Conservation (phyloP, 2,888 invertebrate genomes). For the Metopia argyrocephala region DNA sequence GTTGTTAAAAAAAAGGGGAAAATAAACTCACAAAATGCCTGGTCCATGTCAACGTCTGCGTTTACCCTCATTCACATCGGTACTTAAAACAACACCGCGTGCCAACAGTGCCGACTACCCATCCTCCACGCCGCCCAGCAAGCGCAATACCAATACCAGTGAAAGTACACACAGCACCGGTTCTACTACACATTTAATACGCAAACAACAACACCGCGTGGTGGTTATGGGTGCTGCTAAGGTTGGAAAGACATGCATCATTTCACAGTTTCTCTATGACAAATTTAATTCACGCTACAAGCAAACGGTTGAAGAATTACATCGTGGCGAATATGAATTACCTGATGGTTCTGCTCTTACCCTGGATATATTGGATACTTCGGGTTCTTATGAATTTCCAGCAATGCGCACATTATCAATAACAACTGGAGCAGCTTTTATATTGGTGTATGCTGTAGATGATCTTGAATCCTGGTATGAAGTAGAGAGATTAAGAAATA, state of each 20-base stretch:
- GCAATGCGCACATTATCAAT: conserved; percentile 87
- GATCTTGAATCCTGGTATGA: conserved; percentile 81
- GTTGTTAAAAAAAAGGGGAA: too few species aligned
- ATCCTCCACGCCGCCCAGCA: conserved; percentile 33
- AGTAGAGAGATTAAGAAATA: conserved; percentile 79
- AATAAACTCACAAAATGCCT: conserved; percentile 58
- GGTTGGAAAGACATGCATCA: conserved; percentile 83
- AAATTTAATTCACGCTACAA: conserved; percentile 81
- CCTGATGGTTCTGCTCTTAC: conserved; percentile 80
- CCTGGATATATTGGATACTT: conserved; percentile 86
- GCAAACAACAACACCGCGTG: conserved; percentile 75
- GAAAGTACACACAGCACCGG: neutral
- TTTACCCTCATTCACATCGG: conserved; percentile 71
- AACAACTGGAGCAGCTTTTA: conserved; percentile 86
- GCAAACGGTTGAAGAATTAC: conserved; percentile 83
- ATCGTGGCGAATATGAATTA: conserved; percentile 79
- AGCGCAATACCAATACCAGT: conserved; percentile 14
- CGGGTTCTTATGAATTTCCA: conserved; percentile 84
- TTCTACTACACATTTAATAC: conserved; percentile 59
- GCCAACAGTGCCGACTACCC: conserved; percentile 63
- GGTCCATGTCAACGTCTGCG: conserved; percentile 71
- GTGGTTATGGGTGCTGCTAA: conserved; percentile 79
- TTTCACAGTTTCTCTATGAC: conserved; percentile 82
- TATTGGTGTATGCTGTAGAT: conserved; percentile 84
- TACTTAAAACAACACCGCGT: conserved; percentile 64